Evolutionary conservation across 2,888 invertebrate genomes (phyloP).

Genomic region (Bibio marci): DNA sequence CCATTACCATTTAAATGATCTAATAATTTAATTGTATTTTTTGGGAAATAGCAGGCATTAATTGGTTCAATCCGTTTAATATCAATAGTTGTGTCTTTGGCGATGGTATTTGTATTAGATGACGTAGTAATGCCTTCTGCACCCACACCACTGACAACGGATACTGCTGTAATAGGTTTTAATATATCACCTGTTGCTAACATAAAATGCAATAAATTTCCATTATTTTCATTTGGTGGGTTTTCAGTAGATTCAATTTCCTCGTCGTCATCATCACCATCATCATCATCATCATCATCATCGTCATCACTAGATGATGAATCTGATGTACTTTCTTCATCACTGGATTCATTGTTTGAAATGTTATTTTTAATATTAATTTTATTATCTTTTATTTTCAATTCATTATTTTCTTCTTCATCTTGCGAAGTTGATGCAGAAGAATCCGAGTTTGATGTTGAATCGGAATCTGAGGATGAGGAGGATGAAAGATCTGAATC

Average conservation of each 20-base stretch:
- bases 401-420: background rate
- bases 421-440: background rate
- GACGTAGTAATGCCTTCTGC: too few relatives aligned
- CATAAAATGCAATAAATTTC: too few relatives aligned
- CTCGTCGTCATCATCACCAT: constrained; percentile 16
- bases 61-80: constrained; percentile 35
- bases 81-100: constrained; percentile 5
- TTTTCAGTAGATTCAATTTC: constrained; percentile 14
- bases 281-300: constrained; percentile 15
- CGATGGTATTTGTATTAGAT: too few relatives aligned
- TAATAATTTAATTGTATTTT: too few relatives aligned
- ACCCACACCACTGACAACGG: too few relatives aligned
- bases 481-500: constrained; percentile 17
- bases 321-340: constrained; percentile 15
- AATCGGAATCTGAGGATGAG: constrained; percentile 16
- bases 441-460: constrained; percentile 5
- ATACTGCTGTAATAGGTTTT: constrained; percentile 35
- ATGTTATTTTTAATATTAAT: background rate
- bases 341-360: background rate
- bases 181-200: constrained; percentile 64
- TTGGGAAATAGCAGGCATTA: constrained; percentile 34
- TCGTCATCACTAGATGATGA: constrained; percentile 7
- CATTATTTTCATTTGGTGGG: constrained; percentile 20
- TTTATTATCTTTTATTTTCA: background rate
- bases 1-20: constrained; percentile 42